Base-by-base conservation (phyloP, 2,797 vertebrate genomes). In the Alca torda region DNA sequence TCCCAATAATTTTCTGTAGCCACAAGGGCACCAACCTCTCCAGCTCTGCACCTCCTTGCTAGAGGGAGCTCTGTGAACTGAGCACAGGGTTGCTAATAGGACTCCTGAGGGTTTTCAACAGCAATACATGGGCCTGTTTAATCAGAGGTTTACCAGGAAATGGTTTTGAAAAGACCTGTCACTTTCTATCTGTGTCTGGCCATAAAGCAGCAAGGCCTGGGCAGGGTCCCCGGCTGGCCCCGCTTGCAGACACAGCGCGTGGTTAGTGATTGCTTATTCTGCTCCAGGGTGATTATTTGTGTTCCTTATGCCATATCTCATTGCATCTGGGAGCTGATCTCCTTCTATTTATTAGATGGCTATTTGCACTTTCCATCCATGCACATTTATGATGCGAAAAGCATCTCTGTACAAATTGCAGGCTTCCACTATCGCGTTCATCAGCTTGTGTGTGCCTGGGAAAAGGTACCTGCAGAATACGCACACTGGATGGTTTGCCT, bases 281-380 rank as follows among this genome's bases (percentile, higher is more conserved):
- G 23, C 86, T 90, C 87, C 82, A 37, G 53, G 57, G 57, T 90
- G 94, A 94, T 96, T 93, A 96, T 96, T 95, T 91, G 82, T 94
- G 90, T 90, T 96, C 80, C n/a, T 93, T 84, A 96, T 95, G 95
- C 95, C 78, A 79, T 84, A 56, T 70, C 79, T 97, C 86, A 95
- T 78, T 90, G 92, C 90, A 85, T 54, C 78, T 64, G n/a, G 0
- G 15, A 64, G 72, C 45, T 68, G 76, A 65, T 89, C 45, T 59
- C n/a, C 46, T 84, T 93, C 48, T 95, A 8, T 84, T 95, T 93
- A 90, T 96, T 93, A 87, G 70, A 16, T 18, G 28, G 64, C 88
- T 72, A 54, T 95, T 93, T 95, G 92, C 74, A 92, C 87, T 94
- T 89, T 45, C 64, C 2, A 33, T 74, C 95, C 96, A 96, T 96